These are phyloP conservation scores for Trichacis sp. DNA, from an alignment of 2,888 invertebrate genomes.

Conservation along the genomic window DNA sequence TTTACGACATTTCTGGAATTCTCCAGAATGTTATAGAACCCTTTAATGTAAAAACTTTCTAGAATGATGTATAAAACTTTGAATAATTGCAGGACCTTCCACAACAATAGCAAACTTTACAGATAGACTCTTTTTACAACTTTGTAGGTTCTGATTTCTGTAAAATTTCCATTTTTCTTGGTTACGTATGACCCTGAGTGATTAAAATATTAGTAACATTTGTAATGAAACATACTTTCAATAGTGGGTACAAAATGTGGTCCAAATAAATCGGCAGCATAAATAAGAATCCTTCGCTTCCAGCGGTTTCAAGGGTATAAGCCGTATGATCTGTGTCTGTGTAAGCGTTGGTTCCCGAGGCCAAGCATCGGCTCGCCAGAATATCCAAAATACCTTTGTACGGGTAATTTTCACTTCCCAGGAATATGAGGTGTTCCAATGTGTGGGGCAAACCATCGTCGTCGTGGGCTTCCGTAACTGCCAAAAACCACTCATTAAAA, in stretches of 20 bases:
- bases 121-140: too few relatives aligned
- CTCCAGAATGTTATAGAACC: too few relatives aligned
- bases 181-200: too few relatives aligned
- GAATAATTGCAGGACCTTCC: too few relatives aligned
- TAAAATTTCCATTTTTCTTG: too few relatives aligned
- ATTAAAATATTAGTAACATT: not conserved
- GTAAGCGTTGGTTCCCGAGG: conserved; percentile 93
- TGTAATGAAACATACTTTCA: conserved; percentile 71
- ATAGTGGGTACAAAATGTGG: conserved; percentile 86
- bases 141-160: too few relatives aligned
- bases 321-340: conserved; percentile 90
- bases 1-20: too few relatives aligned
- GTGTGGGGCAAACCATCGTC: conserved; percentile 95
- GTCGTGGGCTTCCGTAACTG: conserved; percentile 91
- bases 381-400: conserved; percentile 91
- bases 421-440: conserved; percentile 90
- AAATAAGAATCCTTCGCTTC: conserved; percentile 87
- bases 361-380: conserved; percentile 88
- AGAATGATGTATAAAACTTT: too few relatives aligned
- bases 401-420: conserved; percentile 90
- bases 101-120: not conserved
- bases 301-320: conserved; percentile 90
- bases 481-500: too few relatives aligned
- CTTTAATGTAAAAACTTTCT: too few relatives aligned
- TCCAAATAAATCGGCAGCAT: conserved; percentile 92